phyloP scores from a whole-genome alignment of 2,797 vertebrate species.

The Argyrosomus regius region DNA sequence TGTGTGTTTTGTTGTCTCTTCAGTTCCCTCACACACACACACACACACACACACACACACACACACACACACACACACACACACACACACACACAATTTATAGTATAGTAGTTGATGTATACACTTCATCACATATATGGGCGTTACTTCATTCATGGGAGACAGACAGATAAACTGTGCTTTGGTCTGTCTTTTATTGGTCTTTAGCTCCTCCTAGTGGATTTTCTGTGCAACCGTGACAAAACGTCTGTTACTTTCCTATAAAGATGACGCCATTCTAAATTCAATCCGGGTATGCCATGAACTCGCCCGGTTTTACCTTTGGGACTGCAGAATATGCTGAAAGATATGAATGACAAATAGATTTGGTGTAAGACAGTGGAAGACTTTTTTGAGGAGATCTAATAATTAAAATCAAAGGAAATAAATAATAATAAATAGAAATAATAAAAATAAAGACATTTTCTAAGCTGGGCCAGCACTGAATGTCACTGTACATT shows the following conservation, averaged over 20 bases:
- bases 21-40: conserved; percentile 22
- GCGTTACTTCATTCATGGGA: background rate
- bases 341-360: background rate
- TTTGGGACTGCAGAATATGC: background rate
- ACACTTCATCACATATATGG: background rate
- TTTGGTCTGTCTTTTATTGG: conserved; percentile 35
- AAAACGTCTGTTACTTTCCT: background rate
- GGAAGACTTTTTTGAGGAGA: background rate
- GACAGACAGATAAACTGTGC: background rate
- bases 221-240: conserved; percentile 24
- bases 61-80: conserved; percentile 14
- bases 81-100: background rate
- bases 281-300: background rate
- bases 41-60: conserved; percentile 11
- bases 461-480: background rate
- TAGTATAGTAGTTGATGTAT: background rate
- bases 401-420: background rate
- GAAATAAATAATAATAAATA: background rate
- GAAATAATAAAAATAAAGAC: background rate
- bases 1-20: conserved; percentile 32
- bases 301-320: background rate
- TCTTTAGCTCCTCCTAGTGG: conserved; percentile 79
- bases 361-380: background rate
- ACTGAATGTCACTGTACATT: background rate
- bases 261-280: conserved; percentile 19